Base-by-base conservation (phyloP, 1,140 invertebrate species). In the Neelides sp. region DNA sequence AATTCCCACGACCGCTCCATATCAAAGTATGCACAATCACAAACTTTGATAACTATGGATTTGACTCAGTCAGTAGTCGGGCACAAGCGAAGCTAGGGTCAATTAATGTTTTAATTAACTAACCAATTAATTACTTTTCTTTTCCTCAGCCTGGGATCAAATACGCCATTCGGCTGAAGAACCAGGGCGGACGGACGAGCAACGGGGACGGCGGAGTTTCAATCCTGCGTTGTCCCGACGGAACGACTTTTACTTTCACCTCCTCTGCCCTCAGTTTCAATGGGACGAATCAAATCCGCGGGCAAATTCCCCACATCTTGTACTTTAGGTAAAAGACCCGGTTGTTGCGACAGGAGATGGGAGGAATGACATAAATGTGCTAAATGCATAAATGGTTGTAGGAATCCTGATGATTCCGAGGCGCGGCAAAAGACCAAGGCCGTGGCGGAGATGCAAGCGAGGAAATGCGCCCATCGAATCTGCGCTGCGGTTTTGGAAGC, bases 241-340 rank as follows among this genome's bases (percentile, higher is more conserved):
- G 89, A 36, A 88, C 86, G 3, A 82, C 77, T 1, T 95, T 96
- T 66, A 80, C 80, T n/a, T 97, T 93, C 65, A 81, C 79, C 23
- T 83, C 87, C 10, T 93, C 90, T 68, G 83, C 88, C 10, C 73
- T 96, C 19, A 94, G 90, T 68, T 89, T 88, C 62, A 95, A 96
- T 69, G 92, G 91, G 48, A 91, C 93, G 0, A 94, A 90, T 3
- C 78, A 93, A 58, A 83, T 83, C 0, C 72, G 93, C 32, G 94
- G 94, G 35, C 94, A 98, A 70, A 81, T 98, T 59, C 93, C 94
- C 0, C 82, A 89, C 61, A 79, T 98, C 46, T 73, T 97, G 4
- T 98, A 97, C 66, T 91, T 28, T 69, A 71, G 48, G 66, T 68
- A 61, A 51, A 23, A 36, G 42, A 26, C 43, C n/a, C 20, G 12